phyloP scores from a whole-genome alignment of 2,888 invertebrate genomes.

The Cactoblastis cactorum region DNA sequence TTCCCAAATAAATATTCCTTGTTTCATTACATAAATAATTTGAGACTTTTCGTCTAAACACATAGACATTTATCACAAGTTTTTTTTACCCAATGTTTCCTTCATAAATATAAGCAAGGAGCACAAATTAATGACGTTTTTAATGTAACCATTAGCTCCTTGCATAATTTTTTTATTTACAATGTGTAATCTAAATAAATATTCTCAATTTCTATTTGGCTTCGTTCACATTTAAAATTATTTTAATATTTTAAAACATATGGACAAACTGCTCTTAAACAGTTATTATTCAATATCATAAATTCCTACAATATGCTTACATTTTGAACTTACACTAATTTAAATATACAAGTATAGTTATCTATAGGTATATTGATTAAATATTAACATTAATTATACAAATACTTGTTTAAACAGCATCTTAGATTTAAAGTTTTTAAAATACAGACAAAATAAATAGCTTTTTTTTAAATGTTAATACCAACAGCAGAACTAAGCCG shows the following conservation, averaged over 20 bases:
- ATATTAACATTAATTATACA: too few relatives aligned
- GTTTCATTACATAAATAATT: not conserved
- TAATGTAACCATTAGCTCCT: not conserved
- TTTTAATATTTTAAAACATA: not conserved
- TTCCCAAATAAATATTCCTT: too few relatives aligned
- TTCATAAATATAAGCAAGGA: not conserved
- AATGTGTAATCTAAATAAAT: conserved; percentile 14
- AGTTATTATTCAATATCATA: not conserved
- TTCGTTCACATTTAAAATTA: conserved; percentile 9
- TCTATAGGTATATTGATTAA: not conserved
- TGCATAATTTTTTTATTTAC: conserved; percentile 15
- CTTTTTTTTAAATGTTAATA: too few relatives aligned
- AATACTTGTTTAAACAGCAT: too few relatives aligned
- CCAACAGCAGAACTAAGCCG: too few relatives aligned
- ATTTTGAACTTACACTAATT: not conserved
- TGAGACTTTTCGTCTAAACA: too few relatives aligned
- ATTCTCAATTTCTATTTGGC: conserved; percentile 3
- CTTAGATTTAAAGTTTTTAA: too few relatives aligned
- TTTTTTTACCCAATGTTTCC: conserved; percentile 15
- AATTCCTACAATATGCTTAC: not conserved
- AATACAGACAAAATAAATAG: too few relatives aligned
- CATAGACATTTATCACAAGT: conserved; percentile 40
- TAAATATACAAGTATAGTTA: not conserved
- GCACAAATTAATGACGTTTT: not conserved
- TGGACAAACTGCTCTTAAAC: not conserved